Evolutionary conservation across 2,113 vertebrate species (phyloP).

Genomic region (Dicrurus megarhynchus): DNA sequence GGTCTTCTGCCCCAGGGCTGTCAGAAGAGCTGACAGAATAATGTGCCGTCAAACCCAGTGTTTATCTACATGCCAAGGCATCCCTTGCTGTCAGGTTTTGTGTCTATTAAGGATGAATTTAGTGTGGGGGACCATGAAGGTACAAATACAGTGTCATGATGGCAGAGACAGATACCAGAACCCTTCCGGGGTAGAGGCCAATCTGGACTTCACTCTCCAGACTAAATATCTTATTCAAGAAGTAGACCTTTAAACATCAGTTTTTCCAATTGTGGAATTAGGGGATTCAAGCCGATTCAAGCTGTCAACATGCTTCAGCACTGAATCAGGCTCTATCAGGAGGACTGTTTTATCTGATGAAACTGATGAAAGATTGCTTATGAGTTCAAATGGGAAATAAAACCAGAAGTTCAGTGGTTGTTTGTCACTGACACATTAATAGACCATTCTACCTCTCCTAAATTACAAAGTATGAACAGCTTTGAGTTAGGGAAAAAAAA

Average conservation of each 20-base stretch:
- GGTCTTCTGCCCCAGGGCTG: not conserved
- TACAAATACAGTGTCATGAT: not conserved
- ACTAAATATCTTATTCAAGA: not conserved
- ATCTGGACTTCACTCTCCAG: not conserved
- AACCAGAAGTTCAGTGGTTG: not conserved
- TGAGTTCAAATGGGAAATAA: not conserved
- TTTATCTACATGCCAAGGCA: not conserved
- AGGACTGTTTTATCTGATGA: not conserved
- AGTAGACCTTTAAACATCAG: not conserved
- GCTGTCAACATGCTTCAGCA: not conserved
- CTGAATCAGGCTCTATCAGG: not conserved
- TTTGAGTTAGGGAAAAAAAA: not conserved
- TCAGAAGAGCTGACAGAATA: not conserved
- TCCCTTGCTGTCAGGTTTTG: not conserved
- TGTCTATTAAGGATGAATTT: not conserved
- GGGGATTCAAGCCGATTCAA: not conserved
- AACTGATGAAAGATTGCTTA: not conserved
- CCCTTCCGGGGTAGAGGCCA: not conserved
- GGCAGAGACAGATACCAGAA: not conserved
- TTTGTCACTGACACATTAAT: not conserved
- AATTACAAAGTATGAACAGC: not conserved
- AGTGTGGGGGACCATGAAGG: rapidly evolving
- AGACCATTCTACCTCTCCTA: not conserved
- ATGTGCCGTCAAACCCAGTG: not conserved
- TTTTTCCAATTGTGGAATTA: not conserved